phyloP scores from a whole-genome alignment of 2,113 vertebrate species.

The Indri indri region DNA sequence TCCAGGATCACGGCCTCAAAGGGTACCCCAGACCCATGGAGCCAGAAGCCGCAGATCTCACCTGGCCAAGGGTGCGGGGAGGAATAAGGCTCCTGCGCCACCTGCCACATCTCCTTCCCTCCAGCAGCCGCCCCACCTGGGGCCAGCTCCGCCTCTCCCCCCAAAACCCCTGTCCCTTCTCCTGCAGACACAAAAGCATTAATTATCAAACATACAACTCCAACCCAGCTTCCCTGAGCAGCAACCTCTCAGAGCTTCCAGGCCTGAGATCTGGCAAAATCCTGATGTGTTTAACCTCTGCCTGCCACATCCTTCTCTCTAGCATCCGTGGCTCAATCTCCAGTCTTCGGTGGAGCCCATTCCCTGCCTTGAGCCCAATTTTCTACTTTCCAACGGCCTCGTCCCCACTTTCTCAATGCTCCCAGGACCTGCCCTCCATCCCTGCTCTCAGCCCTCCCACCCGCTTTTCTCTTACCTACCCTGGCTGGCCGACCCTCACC shows the following conservation, averaged over 20 bases:
- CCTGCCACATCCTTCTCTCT: neutral
- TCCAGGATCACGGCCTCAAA: constrained; percentile 98
- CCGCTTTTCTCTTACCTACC: neutral
- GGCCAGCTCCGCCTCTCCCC: neutral
- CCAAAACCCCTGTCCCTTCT: neutral
- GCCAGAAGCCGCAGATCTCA: constrained; percentile 97
- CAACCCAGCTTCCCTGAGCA: neutral
- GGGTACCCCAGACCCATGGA: constrained; percentile 94
- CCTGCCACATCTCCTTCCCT: neutral
- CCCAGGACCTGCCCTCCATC: neutral
- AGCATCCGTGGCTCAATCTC: neutral
- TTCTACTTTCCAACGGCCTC: neutral
- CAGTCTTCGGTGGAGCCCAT: neutral
- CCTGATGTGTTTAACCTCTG: neutral
- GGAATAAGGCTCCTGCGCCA: neutral
- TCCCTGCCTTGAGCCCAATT: neutral
- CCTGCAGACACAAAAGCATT: neutral
- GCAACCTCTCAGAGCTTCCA: neutral
- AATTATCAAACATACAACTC: neutral
- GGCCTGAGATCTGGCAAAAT: neutral
- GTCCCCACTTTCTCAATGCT: neutral
- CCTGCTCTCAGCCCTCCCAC: neutral
- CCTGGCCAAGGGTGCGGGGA: constrained; percentile 81
- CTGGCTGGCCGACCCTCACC: neutral
- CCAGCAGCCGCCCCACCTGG: neutral